phyloP scores from a whole-genome alignment of 2,888 invertebrate genomes.

The Mimachlamys varia region DNA sequence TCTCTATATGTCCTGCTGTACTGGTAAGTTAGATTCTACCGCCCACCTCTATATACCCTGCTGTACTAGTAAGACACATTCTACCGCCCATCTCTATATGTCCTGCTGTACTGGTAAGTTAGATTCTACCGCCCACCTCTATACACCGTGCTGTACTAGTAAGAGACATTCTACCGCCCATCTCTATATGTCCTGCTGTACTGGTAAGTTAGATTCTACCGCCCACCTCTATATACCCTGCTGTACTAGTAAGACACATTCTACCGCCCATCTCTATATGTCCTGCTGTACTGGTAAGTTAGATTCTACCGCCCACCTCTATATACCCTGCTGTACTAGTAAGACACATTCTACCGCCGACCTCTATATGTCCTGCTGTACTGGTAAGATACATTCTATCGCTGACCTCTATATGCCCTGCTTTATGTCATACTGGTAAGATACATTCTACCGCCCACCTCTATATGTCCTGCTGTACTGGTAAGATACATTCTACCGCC shows the following conservation, averaged over 20 bases:
- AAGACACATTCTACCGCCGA: background rate
- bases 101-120: background rate
- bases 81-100: conserved; percentile 1
- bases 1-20: conserved; percentile 90
- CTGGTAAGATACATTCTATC: conserved; percentile 88
- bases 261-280: conserved; percentile 96
- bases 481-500: conserved; percentile 91
- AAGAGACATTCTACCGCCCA: conserved; percentile 48
- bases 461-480: conserved; percentile 7
- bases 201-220: background rate
- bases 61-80: background rate
- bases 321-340: background rate
- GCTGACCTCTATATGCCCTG: conserved; percentile 94
- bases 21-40: conserved; percentile 66
- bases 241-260: conserved; percentile 85
- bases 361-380: conserved; percentile 10
- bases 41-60: background rate
- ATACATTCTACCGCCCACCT: background rate
- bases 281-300: conserved; percentile 85
- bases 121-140: conserved; percentile 95
- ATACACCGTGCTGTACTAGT: conserved; percentile 92
- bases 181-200: background rate
- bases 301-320: background rate
- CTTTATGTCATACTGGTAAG: conserved; percentile 40
- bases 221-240: background rate